Percentiles rank a stretch among this genome's conserved stretches.
These are phyloP conservation scores for Zygothrica quintamaculata DNA, from an alignment of 2,888 invertebrate genomes.

Conservation along the genomic window DNA sequence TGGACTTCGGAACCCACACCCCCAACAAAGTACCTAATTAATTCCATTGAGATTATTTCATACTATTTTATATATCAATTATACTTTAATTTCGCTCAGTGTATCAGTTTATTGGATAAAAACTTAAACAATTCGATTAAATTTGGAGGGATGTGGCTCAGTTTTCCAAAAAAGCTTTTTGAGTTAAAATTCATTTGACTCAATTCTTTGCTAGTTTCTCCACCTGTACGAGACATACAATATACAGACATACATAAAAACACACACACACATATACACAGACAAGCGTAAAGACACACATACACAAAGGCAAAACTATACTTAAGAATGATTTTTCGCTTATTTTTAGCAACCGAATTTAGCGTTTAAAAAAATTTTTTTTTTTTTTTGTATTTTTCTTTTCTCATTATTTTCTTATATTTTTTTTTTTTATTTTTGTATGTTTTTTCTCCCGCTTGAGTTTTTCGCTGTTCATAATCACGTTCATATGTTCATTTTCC, in stretches of 20 bases:
- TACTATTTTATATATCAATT: too few species aligned
- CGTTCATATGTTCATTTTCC: constrained; percentile 78
- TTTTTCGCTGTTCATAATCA: constrained; percentile 62
- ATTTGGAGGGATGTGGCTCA: constrained; percentile 42
- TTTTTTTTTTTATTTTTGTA: constrained; percentile 2
- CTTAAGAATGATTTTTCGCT: constrained; percentile 72
- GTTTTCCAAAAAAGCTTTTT: constrained; percentile 68
- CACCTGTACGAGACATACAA: constrained; percentile 61
- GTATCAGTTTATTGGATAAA: constrained; percentile 10
- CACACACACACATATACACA: constrained; percentile 8
- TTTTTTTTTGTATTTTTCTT: constrained; percentile 23
- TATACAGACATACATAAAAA: constrained; percentile 29
- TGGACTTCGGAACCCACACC: too few species aligned
- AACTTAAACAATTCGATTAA: constrained; percentile 24
- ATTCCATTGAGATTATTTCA: too few species aligned
- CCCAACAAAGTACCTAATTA: too few species aligned
- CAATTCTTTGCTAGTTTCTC: constrained; percentile 37
- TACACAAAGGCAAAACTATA: constrained; percentile 34
- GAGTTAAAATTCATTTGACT: constrained; percentile 47
- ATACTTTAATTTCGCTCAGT: constrained; percentile 2
- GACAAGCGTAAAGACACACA: not conserved
- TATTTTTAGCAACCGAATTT: constrained; percentile 80
- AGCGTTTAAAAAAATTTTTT: constrained; percentile 52
- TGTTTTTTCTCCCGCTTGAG: constrained; percentile 50
- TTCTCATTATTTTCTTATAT: not conserved